Percentiles rank a stretch among this genome's conserved stretches.
Conservation (phyloP, 2,888 invertebrate genomes). For the Neria commutata region DNA sequence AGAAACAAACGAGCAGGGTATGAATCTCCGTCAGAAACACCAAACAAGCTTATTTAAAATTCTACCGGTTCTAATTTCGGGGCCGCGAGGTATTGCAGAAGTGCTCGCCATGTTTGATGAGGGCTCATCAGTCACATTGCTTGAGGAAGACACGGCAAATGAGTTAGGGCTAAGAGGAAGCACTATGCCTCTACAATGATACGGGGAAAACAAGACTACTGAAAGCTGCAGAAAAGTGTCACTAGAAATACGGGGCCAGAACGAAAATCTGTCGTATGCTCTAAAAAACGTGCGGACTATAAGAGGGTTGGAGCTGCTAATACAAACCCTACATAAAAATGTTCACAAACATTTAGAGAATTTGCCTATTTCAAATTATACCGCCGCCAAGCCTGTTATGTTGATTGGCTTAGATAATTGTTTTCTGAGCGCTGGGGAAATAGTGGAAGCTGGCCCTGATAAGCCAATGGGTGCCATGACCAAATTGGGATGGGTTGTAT, state of each 20-base stretch:
- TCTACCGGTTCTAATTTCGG: neutral
- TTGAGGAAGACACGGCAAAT: slow-evolving; percentile 11
- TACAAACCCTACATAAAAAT: slow-evolving; percentile 2
- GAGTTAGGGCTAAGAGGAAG: slow-evolving; percentile 17
- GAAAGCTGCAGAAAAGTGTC: slow-evolving; percentile 11
- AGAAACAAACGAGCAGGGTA: neutral
- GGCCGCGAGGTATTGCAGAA: neutral
- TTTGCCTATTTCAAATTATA: slow-evolving; percentile 2
- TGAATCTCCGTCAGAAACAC: neutral
- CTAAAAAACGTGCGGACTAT: slow-evolving; percentile 22
- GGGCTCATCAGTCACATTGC: slow-evolving; percentile 18
- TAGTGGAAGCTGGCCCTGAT: neutral
- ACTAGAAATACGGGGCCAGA: slow-evolving; percentile 9
- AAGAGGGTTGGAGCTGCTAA: slow-evolving; percentile 4
- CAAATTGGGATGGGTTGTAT: neutral
- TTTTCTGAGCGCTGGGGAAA: neutral
- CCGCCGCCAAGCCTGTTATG: neutral
- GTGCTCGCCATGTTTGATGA: slow-evolving; percentile 20
- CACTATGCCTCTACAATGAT: slow-evolving; percentile 18
- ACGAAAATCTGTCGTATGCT: slow-evolving; percentile 1
- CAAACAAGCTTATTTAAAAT: neutral
- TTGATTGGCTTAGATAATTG: slow-evolving; percentile 13
- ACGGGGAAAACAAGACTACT: slow-evolving; percentile 6
- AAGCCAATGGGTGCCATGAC: slow-evolving; percentile 2
- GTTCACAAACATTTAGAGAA: neutral